phyloP scores from a whole-genome alignment of 30 jellyfish, hydroid and myxozoan species.

The Cassiopea xamachana region DNA sequence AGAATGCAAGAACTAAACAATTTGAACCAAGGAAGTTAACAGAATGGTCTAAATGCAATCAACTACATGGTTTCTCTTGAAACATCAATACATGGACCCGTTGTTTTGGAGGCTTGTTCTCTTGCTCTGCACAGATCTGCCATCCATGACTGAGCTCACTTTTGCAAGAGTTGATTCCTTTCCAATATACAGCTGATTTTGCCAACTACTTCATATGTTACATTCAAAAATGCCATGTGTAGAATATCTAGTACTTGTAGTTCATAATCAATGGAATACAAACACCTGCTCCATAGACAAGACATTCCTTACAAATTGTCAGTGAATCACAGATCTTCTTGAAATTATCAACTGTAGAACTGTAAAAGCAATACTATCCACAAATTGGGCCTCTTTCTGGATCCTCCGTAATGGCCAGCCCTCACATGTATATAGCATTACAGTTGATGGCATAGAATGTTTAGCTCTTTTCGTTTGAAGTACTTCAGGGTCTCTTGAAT shows the following conservation, averaged over 20 bases:
- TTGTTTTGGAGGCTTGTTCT: conserved; percentile 28
- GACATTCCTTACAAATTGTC: conserved; percentile 13
- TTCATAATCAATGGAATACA: conserved; percentile 12
- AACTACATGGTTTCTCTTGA: conserved; percentile 48
- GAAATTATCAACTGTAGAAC: background rate
- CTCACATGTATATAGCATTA: conserved; percentile 17
- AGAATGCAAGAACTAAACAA: conserved; percentile 53
- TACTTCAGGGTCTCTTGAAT: conserved; percentile 11
- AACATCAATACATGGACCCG: conserved; percentile 28
- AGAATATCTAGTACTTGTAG: conserved; percentile 31
- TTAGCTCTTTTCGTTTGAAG: conserved; percentile 20
- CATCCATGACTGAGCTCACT: background rate
- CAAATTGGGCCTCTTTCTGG: background rate
- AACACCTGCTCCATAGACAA: conserved; percentile 29
- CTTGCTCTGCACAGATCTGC: conserved; percentile 51
- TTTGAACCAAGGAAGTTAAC: conserved; percentile 6
- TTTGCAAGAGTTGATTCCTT: conserved; percentile 26
- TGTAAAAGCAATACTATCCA: background rate
- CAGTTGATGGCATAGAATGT: conserved; percentile 22
- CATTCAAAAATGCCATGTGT: conserved; percentile 68
- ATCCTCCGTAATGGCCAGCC: conserved; percentile 27
- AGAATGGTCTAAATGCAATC: conserved; percentile 47
- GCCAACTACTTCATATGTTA: conserved; percentile 57
- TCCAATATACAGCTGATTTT: conserved; percentile 65
- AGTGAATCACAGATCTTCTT: background rate